Evolutionary conservation across 2,113 vertebrate genomes (phyloP), one percentile per base, ranked within the genome.

Genomic region (Pitta sordida): DNA sequence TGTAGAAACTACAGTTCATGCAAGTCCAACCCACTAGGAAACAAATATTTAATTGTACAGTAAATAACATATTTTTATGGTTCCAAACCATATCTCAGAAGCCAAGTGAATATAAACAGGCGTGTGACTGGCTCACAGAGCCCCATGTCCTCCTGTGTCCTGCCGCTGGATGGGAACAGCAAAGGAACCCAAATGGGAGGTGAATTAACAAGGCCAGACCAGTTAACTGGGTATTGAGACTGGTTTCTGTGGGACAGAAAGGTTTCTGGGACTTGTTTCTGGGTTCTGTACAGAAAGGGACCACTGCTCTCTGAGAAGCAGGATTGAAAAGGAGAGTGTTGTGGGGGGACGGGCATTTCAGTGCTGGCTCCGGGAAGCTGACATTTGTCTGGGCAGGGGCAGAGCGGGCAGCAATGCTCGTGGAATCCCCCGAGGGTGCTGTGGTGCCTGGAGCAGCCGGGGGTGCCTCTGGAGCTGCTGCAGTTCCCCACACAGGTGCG

Each of bases 21-120:
- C 32, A 46, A 60, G 68, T 27, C 80, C 76, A 67, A 32, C n/a
- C 48, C 59, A 29, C 41, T 8, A 37, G 60, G 64, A 88, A 65
- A 69, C 49, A 90, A 91, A 93, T 94, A 89, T 89, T 93, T 89
- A 87, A 89, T 76, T 60, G 48, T 41, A 56, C 77, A 83, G 75
- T 89, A 94, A 94, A 94, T 92, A 94, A 67, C 53, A 13, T 49
- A 44, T 86, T 91, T 89, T 88, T 59, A 34, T 59, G 2, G 5
- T 91, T 92, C 73, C 74, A 73, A 75, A 11, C 23, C 12, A 0
- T 48, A 19, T 64, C 62, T 68, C 49, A n/a, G 18, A n/a, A 63
- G 79, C 63, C 75, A 69, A 73, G 65, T 7, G 85, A 36, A 44
- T 16, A 56, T 39, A 81, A 94, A 90, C 52, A 83, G 67, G 53